Percentiles rank a stretch among this genome's conserved stretches.
Conservation (phyloP, 2,113 vertebrate genomes). For the Siniperca chuatsi region DNA sequence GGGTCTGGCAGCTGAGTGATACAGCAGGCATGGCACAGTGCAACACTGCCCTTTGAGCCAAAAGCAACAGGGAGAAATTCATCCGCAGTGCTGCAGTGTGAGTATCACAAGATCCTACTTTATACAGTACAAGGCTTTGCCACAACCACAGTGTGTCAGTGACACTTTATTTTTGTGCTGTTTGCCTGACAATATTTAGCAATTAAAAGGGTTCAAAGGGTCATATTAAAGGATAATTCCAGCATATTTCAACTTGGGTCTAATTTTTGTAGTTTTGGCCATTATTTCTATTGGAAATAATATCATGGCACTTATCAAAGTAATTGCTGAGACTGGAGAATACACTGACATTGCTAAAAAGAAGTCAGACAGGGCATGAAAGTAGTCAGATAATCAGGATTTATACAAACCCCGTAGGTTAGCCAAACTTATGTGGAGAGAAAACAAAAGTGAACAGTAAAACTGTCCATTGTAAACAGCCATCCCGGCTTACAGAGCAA, state of each 20-base stretch:
- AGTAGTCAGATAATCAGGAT: neutral
- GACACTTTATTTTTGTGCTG: neutral
- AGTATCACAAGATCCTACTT: constrained; percentile 14
- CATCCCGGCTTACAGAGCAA: neutral
- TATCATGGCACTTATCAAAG: neutral
- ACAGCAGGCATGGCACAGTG: constrained; percentile 19
- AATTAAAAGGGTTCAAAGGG: neutral
- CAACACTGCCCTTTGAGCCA: constrained; percentile 41
- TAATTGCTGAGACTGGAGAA: neutral
- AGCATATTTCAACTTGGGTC: neutral
- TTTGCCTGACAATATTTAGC: neutral
- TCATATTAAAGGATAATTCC: neutral
- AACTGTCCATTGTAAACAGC: neutral
- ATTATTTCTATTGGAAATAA: neutral
- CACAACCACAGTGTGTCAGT: neutral
- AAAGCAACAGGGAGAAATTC: constrained; percentile 37
- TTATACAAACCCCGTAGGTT: neutral
- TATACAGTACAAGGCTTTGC: constrained; percentile 4
- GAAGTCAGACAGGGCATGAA: neutral
- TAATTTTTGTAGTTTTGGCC: neutral
- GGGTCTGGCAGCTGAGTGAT: constrained; percentile 20
- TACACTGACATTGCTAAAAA: neutral
- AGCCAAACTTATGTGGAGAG: neutral
- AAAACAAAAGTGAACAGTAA: neutral
- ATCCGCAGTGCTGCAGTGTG: constrained; percentile 8